A percentile compares a stretch with the other conserved stretches of the same genome.
Evolutionary conservation across 2,797 vertebrate genomes (phyloP).

Genomic region (Dicrostonyx torquatus): DNA sequence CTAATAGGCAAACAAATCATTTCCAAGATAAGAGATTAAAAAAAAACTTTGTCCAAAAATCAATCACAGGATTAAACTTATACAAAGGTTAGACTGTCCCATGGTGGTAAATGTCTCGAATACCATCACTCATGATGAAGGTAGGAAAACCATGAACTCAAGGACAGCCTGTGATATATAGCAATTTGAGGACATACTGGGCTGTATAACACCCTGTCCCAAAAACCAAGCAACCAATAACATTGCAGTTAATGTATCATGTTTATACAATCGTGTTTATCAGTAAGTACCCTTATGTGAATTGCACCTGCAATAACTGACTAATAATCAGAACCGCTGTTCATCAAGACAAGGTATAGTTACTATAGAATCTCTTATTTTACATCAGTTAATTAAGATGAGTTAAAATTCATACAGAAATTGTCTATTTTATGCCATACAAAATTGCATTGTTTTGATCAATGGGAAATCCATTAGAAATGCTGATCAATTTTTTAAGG

Average conservation of each 20-base stretch:
- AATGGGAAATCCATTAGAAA: conserved; percentile 44
- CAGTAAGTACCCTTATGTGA: background rate
- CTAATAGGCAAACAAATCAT: background rate
- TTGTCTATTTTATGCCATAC: background rate
- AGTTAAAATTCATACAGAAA: conserved; percentile 35
- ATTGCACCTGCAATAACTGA: background rate
- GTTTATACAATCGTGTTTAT: background rate
- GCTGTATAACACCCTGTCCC: background rate
- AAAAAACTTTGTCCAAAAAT: conserved; percentile 2
- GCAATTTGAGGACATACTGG: background rate
- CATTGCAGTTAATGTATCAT: conserved; percentile 2
- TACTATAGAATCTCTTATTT: background rate
- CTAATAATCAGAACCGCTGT: background rate
- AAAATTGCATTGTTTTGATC: conserved; percentile 43
- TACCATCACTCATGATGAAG: background rate
- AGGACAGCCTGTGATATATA: background rate
- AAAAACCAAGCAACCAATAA: background rate
- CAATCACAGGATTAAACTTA: conserved; percentile 8
- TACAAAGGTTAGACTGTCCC: background rate
- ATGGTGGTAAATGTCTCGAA: background rate
- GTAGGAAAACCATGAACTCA: background rate
- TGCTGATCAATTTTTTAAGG: conserved; percentile 41
- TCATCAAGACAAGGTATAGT: conserved; percentile 44
- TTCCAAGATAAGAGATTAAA: background rate
- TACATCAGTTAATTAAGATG: conserved; percentile 20